Percentiles rank a stretch among this genome's conserved stretches.
Conservation (phyloP, 2,888 invertebrate species). For the Cataglyphis cursor region DNA sequence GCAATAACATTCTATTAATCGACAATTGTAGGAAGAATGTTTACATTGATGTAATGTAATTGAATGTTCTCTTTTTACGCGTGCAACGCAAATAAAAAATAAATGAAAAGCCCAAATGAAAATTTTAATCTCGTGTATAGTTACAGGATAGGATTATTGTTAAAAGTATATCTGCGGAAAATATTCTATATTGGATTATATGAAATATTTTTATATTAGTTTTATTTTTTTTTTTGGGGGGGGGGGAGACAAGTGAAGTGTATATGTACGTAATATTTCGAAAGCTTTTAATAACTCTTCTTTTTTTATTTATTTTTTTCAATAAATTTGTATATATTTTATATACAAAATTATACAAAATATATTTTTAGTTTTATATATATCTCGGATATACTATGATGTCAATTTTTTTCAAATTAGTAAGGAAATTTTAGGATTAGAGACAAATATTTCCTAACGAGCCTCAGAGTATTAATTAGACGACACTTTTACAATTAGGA, state of each 20-base stretch:
- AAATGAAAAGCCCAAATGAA: background rate
- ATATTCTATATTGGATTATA: background rate
- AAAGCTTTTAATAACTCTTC: background rate
- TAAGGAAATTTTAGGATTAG: background rate
- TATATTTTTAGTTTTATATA: background rate
- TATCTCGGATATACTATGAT: background rate
- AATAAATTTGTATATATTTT: background rate
- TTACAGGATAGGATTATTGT: background rate
- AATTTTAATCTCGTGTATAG: background rate
- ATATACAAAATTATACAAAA: background rate
- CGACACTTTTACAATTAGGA: conserved; percentile 16
- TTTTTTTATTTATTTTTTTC: background rate
- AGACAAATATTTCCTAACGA: background rate
- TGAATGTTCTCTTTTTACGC: background rate
- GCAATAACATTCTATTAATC: conserved; percentile 4
- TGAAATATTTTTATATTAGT: conserved; percentile 1
- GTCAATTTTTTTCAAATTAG: background rate
- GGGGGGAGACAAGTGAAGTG: background rate
- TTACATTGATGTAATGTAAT: background rate
- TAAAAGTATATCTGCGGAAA: background rate
- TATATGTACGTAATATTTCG: background rate
- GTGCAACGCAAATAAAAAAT: background rate
- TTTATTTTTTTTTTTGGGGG: too few species aligned
- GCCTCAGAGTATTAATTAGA: conserved; percentile 18
- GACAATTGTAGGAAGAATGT: background rate